Base-by-base conservation (phyloP, 1,140 invertebrate genomes). In the Hypothenemus hampei region DNA sequence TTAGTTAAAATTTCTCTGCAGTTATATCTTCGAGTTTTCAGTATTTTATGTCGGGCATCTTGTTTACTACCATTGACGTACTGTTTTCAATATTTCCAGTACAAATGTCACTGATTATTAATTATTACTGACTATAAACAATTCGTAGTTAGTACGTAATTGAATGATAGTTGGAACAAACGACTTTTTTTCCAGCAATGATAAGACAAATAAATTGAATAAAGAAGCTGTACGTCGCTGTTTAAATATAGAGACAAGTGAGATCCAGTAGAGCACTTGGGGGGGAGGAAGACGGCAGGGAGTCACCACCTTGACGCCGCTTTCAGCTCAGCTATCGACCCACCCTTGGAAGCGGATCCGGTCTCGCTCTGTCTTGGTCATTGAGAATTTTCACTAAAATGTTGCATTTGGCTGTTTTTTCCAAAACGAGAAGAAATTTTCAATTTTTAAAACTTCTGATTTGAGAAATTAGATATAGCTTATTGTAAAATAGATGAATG, bases 1-100 rank as follows among this genome's bases (percentile, higher is more conserved):
- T 51, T 51, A 51, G 48, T 51, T 51, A 51, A 51, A 51, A 51
- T 51, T 51, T 51, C 48, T 51, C 37, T 51, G 39, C 48, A 51
- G 48, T 51, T 51, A 40, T 51, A 51, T 51, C 39, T 51, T 20
- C 37, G 31, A 51, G 48, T 51, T 51, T 51, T 41, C 36, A n/a
- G 19, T 40, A 41, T 51, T 51, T 51, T 41, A 41, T 26, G 36
- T 21, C 26, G 16, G 31, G 21, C 15, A 24, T 7, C 19, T 43
- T 46, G 23, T 47, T 47, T 35, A 36, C 20, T n/a, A 33, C 4
- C 35, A 49, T 21, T 10, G 20, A 13, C 33, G 35, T 49, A 20
- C 13, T 31, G 3, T 1, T 11, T 13, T 31, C 13, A 11, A 13
- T 2, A 11, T 31, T 2, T 3, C 26, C 8, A 31, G 26, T 31